These are phyloP conservation scores for Styela clava DNA, from an alignment of 23 tunicate species.

Conservation along the genomic window DNA sequence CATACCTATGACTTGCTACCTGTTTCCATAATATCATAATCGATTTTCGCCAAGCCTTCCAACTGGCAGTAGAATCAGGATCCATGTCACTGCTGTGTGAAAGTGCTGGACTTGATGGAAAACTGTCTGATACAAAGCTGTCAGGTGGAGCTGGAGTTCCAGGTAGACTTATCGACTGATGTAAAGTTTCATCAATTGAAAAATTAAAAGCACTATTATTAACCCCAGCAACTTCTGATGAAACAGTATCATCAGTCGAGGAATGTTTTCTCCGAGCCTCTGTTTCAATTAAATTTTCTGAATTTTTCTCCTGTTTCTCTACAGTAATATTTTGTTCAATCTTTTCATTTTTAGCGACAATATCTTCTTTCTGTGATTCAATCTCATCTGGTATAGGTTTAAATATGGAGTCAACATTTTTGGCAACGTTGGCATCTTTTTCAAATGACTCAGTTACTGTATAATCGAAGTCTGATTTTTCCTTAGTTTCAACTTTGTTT, in stretches of 20 bases:
- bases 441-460: not conserved
- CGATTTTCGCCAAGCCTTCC: slow-evolving; percentile 86
- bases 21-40: slow-evolving; percentile 92
- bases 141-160: slow-evolving; percentile 48
- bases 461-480: not conserved
- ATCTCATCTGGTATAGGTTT: not conserved
- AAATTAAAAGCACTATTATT: not conserved
- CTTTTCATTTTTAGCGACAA: not conserved
- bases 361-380: not conserved
- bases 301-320: not conserved
- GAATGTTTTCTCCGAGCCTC: not conserved
- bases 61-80: slow-evolving; percentile 49
- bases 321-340: not conserved
- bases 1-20: slow-evolving; percentile 92
- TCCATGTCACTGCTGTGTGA: slow-evolving; percentile 74
- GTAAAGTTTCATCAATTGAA: not conserved
- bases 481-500: not conserved
- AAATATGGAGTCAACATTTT: not conserved
- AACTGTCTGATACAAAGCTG: slow-evolving; percentile 33
- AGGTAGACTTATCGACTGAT: slow-evolving; percentile 32
- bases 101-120: slow-evolving; percentile 78
- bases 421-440: not conserved
- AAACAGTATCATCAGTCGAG: not conserved
- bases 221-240: not conserved
- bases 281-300: not conserved